Conservation (phyloP, 1,140 invertebrate genomes). For the Ips nitidus region DNA sequence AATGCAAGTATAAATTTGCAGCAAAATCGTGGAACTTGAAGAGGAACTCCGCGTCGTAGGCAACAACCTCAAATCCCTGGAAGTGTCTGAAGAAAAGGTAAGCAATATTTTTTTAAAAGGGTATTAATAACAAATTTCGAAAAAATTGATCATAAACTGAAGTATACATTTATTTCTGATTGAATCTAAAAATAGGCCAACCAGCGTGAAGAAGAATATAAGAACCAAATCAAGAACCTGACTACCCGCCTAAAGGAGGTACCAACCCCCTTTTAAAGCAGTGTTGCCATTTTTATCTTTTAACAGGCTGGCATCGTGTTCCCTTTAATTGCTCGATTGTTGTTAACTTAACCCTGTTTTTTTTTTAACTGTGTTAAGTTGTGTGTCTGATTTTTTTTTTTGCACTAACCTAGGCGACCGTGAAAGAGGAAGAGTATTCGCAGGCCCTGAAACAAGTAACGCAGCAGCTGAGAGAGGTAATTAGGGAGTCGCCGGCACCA, state of each 20-base stretch:
- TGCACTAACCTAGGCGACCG: slow-evolving; percentile 73
- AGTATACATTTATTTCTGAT: too few species aligned
- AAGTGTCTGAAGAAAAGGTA: slow-evolving; percentile 99
- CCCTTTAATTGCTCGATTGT: slow-evolving; percentile 10
- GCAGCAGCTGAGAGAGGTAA: slow-evolving; percentile 93
- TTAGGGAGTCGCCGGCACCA: not conserved
- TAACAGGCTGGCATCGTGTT: not conserved
- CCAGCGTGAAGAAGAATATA: slow-evolving; percentile 99
- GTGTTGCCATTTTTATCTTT: slow-evolving; percentile 5
- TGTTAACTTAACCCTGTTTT: slow-evolving; percentile 5
- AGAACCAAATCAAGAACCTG: slow-evolving; percentile 99
- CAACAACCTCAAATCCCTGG: slow-evolving; percentile 99
- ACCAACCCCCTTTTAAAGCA: slow-evolving; percentile 50
- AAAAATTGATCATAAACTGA: too few species aligned
- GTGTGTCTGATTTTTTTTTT: slow-evolving; percentile 33
- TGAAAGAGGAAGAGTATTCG: slow-evolving; percentile 95
- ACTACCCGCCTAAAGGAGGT: slow-evolving; percentile 99
- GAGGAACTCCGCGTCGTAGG: slow-evolving; percentile 98
- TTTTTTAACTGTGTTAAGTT: slow-evolving; percentile 32
- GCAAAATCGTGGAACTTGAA: slow-evolving; percentile 99
- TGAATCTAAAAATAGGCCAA: slow-evolving; percentile 74
- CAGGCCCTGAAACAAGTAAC: slow-evolving; percentile 90
- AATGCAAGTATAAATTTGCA: slow-evolving; percentile 59
- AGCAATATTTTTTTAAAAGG: slow-evolving; percentile 28
- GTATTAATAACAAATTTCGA: not conserved